Evolutionary conservation across 2,888 invertebrate species (phyloP), one percentile per base, ranked within the genome.

Genomic region (Tillus elongatus): DNA sequence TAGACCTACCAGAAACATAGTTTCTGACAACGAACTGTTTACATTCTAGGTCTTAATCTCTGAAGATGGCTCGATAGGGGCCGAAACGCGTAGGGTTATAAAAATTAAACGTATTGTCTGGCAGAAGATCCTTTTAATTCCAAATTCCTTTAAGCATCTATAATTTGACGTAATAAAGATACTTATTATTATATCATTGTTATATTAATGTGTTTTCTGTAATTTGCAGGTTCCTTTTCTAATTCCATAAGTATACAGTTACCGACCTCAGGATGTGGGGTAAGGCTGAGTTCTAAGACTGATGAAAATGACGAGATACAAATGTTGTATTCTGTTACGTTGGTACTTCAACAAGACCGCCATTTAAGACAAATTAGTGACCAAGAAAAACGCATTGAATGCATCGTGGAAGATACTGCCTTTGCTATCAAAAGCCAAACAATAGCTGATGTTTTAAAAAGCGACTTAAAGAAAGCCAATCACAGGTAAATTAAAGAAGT

Each of bases 331-430:
- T 72, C 72, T 9, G 77, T 80, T 6, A 74, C 75, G 37, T 64
- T 86, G 36, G 75, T 83, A 45, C 68, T 83, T 14, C 85, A 86
- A 60, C 83, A 82, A 73, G 85, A 85, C 54, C 70, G 73, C 40
- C 76, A 79, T 53, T 66, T 86, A 33, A 76, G 82, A 47, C 83
- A 83, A 63, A 77, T 78, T 30, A 75, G 77, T 0, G 85, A 85
- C 54, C 78, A 82, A 52, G 76, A 80, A 51, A 66, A 75, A 35
- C 65, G 71, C 9, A 71, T 82, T 4, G 66, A 73, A 47, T 85
- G 84, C 56, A 66, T 68, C 52, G 59, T 77, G 39, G 68, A 71
- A 50, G 69, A 70, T 13, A 68, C 69, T 35, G 74, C 70, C 4
- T 71, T 75, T 40, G 64, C 68, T 29, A 70, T 77, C 43, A 71